phyloP scores from a whole-genome alignment of 2,888 invertebrate genomes.

The Asteroscopus sphinx region DNA sequence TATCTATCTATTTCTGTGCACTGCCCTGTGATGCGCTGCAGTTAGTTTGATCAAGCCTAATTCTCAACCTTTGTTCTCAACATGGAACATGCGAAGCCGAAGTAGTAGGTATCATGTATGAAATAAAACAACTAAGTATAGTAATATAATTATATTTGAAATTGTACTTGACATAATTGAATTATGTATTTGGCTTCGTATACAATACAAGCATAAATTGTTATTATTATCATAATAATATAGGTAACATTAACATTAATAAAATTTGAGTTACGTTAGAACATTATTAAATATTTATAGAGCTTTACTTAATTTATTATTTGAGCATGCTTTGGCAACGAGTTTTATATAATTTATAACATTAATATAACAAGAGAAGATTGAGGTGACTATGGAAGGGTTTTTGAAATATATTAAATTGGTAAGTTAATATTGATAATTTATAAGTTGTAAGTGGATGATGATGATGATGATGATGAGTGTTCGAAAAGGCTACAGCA shows the following conservation, averaged over 20 bases:
- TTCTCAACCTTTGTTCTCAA: too few species aligned
- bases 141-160: constrained; percentile 18
- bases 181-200: constrained; percentile 46
- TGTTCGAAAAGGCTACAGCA: too few species aligned
- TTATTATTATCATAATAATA: constrained; percentile 3
- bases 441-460: too few species aligned
- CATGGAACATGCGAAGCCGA: too few species aligned
- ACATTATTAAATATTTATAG: constrained; percentile 39
- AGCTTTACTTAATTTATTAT: constrained; percentile 17
- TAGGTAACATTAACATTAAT: constrained; percentile 39
- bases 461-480: too few species aligned
- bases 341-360: constrained; percentile 1
- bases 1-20: too few species aligned
- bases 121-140: constrained; percentile 7
- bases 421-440: too few species aligned
- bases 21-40: too few species aligned
- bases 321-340: constrained; percentile 50
- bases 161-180: constrained; percentile 39
- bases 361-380: background rate
- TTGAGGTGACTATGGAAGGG: background rate
- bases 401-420: too few species aligned
- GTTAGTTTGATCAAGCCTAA: too few species aligned
- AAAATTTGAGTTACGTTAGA: constrained; percentile 38
- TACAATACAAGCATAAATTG: constrained; percentile 40
- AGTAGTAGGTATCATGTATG: too few species aligned